phyloP scores from a whole-genome alignment of 2,888 invertebrate species.

The Endotricha flammealis region DNA sequence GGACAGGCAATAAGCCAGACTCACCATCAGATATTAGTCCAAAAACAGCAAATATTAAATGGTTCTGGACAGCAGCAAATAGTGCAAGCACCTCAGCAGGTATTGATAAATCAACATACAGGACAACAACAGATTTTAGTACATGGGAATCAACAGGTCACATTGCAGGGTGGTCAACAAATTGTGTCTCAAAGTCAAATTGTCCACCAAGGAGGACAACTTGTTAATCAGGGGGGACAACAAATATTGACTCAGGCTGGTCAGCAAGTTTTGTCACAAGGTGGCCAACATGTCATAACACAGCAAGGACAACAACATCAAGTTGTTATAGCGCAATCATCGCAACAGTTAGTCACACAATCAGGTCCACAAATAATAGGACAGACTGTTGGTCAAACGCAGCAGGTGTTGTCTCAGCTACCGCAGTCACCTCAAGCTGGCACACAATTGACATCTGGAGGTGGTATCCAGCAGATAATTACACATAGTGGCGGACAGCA shows the following conservation, averaged over 20 bases:
- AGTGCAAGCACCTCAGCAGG: conserved; percentile 73
- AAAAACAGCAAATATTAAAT: conserved; percentile 79
- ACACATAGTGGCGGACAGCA: conserved; percentile 71
- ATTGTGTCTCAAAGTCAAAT: conserved; percentile 69
- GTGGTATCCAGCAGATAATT: conserved; percentile 72
- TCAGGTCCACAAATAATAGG: conserved; percentile 69
- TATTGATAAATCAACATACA: conserved; percentile 68
- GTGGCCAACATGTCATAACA: conserved; percentile 70
- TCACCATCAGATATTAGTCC: conserved; percentile 68
- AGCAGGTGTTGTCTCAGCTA: conserved; percentile 63
- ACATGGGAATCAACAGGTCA: conserved; percentile 71
- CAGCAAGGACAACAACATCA: conserved; percentile 72
- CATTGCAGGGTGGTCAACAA: conserved; percentile 67
- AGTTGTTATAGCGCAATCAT: conserved; percentile 67
- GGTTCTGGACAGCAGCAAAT: conserved; percentile 73
- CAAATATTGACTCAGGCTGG: conserved; percentile 63
- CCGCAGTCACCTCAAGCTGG: conserved; percentile 64
- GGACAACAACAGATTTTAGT: conserved; percentile 72
- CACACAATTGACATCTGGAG: conserved; percentile 45
- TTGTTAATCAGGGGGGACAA: conserved; percentile 65
- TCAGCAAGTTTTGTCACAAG: conserved; percentile 67
- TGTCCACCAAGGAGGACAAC: conserved; percentile 67
- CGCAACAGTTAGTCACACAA: conserved; percentile 70
- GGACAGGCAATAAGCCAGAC: conserved; percentile 71
- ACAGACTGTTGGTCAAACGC: conserved; percentile 57